Conservation (phyloP, 2,113 vertebrate species). For the Phyllopteryx taeniolatus region DNA sequence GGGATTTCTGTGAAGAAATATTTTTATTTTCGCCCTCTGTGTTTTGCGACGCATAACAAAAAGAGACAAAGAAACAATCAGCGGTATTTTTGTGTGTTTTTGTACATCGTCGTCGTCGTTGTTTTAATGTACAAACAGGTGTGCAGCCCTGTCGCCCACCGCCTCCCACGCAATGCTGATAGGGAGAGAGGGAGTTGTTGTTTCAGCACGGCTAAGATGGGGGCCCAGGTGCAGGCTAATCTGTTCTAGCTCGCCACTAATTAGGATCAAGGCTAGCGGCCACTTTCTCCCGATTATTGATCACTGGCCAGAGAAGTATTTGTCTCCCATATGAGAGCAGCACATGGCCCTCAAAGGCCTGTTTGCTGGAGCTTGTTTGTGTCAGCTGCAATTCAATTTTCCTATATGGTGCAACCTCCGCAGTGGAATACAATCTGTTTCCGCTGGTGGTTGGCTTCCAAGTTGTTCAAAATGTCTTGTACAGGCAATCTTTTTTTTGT, state of each 20-base stretch:
- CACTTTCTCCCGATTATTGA: constrained; percentile 59
- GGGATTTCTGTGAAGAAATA: background rate
- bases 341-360: background rate
- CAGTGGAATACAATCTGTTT: background rate
- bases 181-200: constrained; percentile 43
- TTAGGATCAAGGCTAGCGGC: constrained; percentile 59
- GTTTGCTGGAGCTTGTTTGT: background rate
- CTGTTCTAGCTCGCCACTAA: constrained; percentile 61
- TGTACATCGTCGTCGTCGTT: background rate
- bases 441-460: background rate
- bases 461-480: background rate
- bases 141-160: background rate
- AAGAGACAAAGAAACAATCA: background rate
- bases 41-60: background rate
- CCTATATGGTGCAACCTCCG: background rate
- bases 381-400: background rate
- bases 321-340: constrained; percentile 2
- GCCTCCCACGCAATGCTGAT: constrained; percentile 29
- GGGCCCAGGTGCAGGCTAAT: constrained; percentile 62
- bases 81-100: background rate
- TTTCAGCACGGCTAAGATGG: constrained; percentile 41
- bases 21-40: background rate
- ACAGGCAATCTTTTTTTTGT: background rate
- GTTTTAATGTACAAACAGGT: background rate
- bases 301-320: constrained; percentile 22